Percentiles rank a stretch among this genome's conserved stretches.
phyloP scores from a whole-genome alignment of 2,113 vertebrate genomes.

The Gymnogyps californianus region DNA sequence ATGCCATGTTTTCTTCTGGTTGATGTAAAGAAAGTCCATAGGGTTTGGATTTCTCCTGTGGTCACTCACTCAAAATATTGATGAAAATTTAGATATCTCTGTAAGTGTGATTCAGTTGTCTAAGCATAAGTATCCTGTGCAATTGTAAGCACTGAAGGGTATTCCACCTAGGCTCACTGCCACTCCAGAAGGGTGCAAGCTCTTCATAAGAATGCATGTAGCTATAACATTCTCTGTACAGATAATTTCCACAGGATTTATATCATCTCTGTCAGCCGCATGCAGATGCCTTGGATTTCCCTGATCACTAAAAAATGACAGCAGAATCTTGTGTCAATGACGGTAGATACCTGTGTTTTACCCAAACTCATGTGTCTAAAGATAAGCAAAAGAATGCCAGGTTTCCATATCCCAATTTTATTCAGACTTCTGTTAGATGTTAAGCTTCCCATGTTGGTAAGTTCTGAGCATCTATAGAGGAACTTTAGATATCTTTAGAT shows the following conservation, averaged over 20 bases:
- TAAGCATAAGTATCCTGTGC: not conserved
- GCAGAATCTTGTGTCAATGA: not conserved
- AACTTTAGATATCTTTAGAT: not conserved
- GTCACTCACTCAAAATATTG: not conserved
- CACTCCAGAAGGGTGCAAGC: not conserved
- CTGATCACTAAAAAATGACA: not conserved
- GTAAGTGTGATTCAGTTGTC: not conserved
- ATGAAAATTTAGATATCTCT: not conserved
- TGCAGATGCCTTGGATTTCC: not conserved
- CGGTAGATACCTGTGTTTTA: not conserved
- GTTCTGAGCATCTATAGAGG: not conserved
- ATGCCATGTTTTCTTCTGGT: not conserved
- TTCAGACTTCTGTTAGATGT: not conserved
- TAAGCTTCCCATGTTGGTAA: not conserved
- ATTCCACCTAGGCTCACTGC: not conserved
- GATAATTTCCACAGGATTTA: not conserved
- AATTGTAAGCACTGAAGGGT: not conserved
- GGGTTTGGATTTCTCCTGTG: not conserved
- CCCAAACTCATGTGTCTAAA: not conserved
- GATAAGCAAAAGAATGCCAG: not conserved
- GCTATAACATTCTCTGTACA: not conserved
- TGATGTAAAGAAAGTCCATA: not conserved
- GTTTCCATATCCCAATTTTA: not conserved
- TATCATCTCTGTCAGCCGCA: not conserved
- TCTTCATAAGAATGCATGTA: not conserved